Conservation (phyloP, 2,888 invertebrate species). For the Ophioninae sp. region DNA sequence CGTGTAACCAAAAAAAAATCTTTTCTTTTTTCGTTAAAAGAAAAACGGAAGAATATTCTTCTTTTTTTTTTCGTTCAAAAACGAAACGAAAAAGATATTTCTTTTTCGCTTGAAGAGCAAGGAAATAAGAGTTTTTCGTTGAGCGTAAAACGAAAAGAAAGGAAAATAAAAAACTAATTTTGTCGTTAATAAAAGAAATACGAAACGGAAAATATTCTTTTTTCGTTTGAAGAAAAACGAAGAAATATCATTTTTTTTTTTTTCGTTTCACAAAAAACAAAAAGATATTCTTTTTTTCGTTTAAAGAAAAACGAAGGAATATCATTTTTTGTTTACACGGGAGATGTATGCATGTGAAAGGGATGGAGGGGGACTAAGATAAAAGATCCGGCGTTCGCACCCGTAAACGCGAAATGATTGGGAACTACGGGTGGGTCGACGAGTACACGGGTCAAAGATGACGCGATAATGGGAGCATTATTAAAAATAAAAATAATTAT, state of each 20-base stretch:
- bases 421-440: slow-evolving; percentile 37
- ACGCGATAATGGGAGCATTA: slow-evolving; percentile 57
- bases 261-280: too few relatives aligned
- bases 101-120: too few relatives aligned
- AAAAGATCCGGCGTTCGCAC: slow-evolving; percentile 6
- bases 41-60: background rate
- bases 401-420: slow-evolving; percentile 13
- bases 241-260: too few relatives aligned
- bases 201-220: too few relatives aligned
- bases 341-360: too few relatives aligned
- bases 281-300: too few relatives aligned
- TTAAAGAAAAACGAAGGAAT: too few relatives aligned
- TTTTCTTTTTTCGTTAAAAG: too few relatives aligned
- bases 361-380: background rate
- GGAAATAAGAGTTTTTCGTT: too few relatives aligned
- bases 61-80: slow-evolving; percentile 13
- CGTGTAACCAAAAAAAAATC: background rate
- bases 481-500: slow-evolving; percentile 29
- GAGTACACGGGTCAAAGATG: slow-evolving; percentile 49
- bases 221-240: too few relatives aligned
- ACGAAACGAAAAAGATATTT: background rate
- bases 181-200: too few relatives aligned
- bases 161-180: slow-evolving; percentile 17
- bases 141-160: background rate
- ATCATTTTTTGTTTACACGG: too few relatives aligned